Evolutionary conservation across 2,888 invertebrate genomes (phyloP).

Genomic region (Ochropacha duplaris): DNA sequence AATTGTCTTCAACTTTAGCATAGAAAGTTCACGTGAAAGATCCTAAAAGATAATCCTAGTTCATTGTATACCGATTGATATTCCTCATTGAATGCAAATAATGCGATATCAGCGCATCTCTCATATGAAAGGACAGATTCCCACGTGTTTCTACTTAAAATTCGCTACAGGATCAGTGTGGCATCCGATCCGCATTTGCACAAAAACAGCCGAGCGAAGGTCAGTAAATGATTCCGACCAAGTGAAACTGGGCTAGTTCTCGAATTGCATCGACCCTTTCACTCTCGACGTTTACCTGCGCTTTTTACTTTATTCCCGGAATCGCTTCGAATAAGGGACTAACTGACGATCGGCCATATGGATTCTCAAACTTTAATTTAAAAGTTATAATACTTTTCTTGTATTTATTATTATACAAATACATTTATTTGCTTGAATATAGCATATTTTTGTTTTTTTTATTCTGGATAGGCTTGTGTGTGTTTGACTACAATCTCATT

Average conservation of each 20-base stretch:
- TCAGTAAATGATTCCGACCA: constrained; percentile 50
- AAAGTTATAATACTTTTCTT: background rate
- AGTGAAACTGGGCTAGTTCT: constrained; percentile 75
- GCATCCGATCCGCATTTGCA: constrained; percentile 61
- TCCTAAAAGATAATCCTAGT: background rate
- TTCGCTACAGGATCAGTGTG: constrained; percentile 56
- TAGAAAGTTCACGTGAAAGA: background rate
- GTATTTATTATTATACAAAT: background rate
- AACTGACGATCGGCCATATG: constrained; percentile 18
- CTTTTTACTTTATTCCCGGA: constrained; percentile 76
- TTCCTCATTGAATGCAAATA: constrained; percentile 62
- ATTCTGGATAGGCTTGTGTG: too few relatives aligned
- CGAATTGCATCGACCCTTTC: constrained; percentile 82
- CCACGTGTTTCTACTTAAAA: constrained; percentile 77
- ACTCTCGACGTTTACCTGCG: constrained; percentile 80
- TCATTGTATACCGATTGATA: constrained; percentile 19
- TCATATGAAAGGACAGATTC: constrained; percentile 57
- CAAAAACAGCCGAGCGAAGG: constrained; percentile 67
- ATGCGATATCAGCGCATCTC: constrained; percentile 60
- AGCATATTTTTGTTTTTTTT: too few relatives aligned
- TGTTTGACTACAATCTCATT: too few relatives aligned
- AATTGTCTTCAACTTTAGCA: background rate
- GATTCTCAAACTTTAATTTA: constrained; percentile 57
- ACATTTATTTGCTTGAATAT: too few relatives aligned
- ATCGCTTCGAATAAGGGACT: constrained; percentile 55